Percentiles rank a stretch among this genome's conserved stretches.
phyloP scores from a whole-genome alignment of 2,888 invertebrate genomes.

The Epinotia demarniana region DNA sequence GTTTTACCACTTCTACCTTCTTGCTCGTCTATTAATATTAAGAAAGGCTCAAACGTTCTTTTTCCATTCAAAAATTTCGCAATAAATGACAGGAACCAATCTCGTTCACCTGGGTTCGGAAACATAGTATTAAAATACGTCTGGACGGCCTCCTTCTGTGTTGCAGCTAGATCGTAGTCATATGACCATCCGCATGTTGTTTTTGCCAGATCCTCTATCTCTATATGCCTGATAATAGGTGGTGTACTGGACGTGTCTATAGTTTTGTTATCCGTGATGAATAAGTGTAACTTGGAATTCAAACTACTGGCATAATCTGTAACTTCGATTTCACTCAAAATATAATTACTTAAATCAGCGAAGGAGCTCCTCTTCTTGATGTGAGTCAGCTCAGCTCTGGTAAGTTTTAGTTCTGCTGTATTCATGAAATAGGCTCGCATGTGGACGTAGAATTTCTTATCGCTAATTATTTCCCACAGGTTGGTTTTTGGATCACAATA shows the following conservation, averaged over 20 bases:
- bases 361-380: conserved; percentile 2
- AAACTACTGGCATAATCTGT: background rate
- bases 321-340: conserved; percentile 3
- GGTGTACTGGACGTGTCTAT: conserved; percentile 1
- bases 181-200: conserved; percentile 39
- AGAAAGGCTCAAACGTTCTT: background rate
- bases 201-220: conserved; percentile 33
- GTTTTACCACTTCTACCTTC: background rate
- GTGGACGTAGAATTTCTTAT: conserved; percentile 1
- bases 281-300: conserved; percentile 4
- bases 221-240: conserved; percentile 39
- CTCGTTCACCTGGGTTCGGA: background rate
- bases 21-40: background rate
- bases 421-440: background rate
- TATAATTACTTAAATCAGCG: conserved; percentile 11
- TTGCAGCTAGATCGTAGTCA: conserved; percentile 26
- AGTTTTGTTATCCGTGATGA: background rate
- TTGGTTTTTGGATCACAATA: conserved; percentile 27
- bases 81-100: conserved; percentile 2
- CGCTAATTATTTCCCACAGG: conserved; percentile 21
- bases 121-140: conserved; percentile 5
- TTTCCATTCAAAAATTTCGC: conserved; percentile 4
- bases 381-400: background rate
- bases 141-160: conserved; percentile 29
- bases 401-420: background rate